phyloP scores from a whole-genome alignment of 2,888 invertebrate genomes.

The Volucella zonaria region DNA sequence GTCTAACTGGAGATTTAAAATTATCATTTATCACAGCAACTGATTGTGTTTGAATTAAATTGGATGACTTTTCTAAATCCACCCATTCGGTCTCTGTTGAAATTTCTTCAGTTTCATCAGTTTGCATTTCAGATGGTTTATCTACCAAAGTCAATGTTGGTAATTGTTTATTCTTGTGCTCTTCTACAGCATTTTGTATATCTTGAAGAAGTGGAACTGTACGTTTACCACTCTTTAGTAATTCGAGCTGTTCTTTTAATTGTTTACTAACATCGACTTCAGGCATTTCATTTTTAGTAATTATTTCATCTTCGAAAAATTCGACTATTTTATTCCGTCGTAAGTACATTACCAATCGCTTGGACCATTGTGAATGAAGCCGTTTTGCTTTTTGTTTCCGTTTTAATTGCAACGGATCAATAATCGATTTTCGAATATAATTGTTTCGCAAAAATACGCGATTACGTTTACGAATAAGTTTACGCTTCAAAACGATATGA shows the following conservation, averaged over 20 bases:
- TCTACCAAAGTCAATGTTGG: not conserved
- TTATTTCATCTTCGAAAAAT: slow-evolving; percentile 56
- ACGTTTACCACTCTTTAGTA: slow-evolving; percentile 79
- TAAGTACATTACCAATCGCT: slow-evolving; percentile 76
- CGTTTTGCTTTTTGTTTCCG: slow-evolving; percentile 76
- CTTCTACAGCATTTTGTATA: not conserved
- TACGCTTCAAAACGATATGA: slow-evolving; percentile 77
- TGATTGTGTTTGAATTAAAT: not conserved
- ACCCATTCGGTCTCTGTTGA: not conserved
- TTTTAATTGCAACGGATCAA: slow-evolving; percentile 77
- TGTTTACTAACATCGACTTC: slow-evolving; percentile 79
- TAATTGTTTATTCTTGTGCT: not conserved
- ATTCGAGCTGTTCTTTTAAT: slow-evolving; percentile 80
- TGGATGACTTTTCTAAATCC: not conserved
- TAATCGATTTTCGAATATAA: slow-evolving; percentile 77
- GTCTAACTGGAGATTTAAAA: not conserved
- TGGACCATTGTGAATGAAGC: slow-evolving; percentile 79
- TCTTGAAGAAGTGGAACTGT: slow-evolving; percentile 77
- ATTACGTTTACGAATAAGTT: slow-evolving; percentile 76
- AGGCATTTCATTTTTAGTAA: slow-evolving; percentile 35
- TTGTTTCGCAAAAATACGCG: slow-evolving; percentile 76
- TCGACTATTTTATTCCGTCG: slow-evolving; percentile 73
- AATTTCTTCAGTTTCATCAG: not conserved
- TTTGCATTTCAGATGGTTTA: not conserved
- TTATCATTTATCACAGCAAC: not conserved